Evolutionary conservation across 2,113 vertebrate genomes (phyloP), one percentile per base, ranked within the genome.

Genomic region (Sardina pilchardus): DNA sequence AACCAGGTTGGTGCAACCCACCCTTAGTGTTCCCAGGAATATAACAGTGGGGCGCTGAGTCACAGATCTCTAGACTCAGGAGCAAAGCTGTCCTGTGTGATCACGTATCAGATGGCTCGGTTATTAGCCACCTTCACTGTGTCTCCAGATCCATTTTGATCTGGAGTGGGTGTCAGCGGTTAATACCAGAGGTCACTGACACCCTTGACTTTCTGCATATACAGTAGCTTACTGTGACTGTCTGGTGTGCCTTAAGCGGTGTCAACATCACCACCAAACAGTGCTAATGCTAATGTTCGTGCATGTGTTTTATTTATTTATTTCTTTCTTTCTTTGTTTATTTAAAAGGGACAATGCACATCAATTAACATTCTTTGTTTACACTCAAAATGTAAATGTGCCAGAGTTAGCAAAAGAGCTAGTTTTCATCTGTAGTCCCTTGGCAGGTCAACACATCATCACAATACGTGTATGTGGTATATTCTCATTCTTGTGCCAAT

Each of bases 91-190:
- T 78, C 30, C 12, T 43, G 67, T 45, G 84, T 67, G 85, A 88
- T 90, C 78, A 84, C 53, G 89, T 89, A 85, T 85, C 85, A 84
- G 34, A 39, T n/a, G 39, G 39, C 30, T 81, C 75, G 83, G 84
- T 67, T 88, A 85, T 85, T 89, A 86, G 14, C 24, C 44, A n/a
- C 87, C 59, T 75, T 85, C 17, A 39, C 21, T 26, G 67, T 85
- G 8, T 4, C 14, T 75, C 30, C 39, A 83, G 85, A 34, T 34
- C 30, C 24, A 47, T 86, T 92, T 88, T 90, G 82, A 88, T 91
- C 85, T 86, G 39, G 45, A 53, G 82, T 45, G 19, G 78, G 86
- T 84, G 89, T 90, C 87, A 87, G 81, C 47, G 82, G 82, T 88
- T 63, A 87, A 84, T 44, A 44, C 56, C 48, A 63, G 85, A 86